Evolutionary conservation across 2,888 invertebrate genomes (phyloP), one percentile per base, ranked within the genome.

Genomic region (Melanchra persicariae): DNA sequence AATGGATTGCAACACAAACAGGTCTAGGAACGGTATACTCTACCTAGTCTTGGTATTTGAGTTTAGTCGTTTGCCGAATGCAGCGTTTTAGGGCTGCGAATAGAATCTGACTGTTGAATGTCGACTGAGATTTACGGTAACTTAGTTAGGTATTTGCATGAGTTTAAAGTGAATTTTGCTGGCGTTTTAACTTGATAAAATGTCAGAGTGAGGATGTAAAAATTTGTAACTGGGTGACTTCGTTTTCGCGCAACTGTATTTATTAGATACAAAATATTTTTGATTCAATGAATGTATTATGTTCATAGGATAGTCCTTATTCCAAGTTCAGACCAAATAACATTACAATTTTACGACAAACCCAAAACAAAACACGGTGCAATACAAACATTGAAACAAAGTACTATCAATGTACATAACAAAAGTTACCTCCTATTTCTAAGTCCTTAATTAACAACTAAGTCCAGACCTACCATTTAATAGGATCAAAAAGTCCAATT

Each of bases 1-100:
- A 93, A 94, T 94, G 91, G 91, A 90, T 91, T 92, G 91, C 91
- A 91, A 84, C 83, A 86, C 87, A 90, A 89, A 90, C 86, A 84
- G 71, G 75, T 77, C 63, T 71, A 77, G 74, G 60, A 66, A 71
- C 72, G 58, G 70, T 73, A 40, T 67, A 73, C 59, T 69, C 61
- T 64, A 69, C 63, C 57, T 49, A 64, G 61, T 85, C 80, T 79
- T 81, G 43, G 60, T 81, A 69, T 84, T 85, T 87, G 86, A 88
- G 86, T 87, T 89, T 79, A 70, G 74, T 54, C 58, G 65, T 77
- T 75, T 59, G 73, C 47, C 64, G 58, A 82, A 76, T 66, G 75
- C 62, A 73, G 52, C 63, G 54, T 82, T 77, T 75, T 70, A 73
- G 72, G 69, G 73, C 68, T 63, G 55, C 49, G 77, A 75, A 75